These are phyloP conservation scores for Liolophura sinensis DNA, from an alignment of 1,140 invertebrate species.

Conservation along the genomic window DNA sequence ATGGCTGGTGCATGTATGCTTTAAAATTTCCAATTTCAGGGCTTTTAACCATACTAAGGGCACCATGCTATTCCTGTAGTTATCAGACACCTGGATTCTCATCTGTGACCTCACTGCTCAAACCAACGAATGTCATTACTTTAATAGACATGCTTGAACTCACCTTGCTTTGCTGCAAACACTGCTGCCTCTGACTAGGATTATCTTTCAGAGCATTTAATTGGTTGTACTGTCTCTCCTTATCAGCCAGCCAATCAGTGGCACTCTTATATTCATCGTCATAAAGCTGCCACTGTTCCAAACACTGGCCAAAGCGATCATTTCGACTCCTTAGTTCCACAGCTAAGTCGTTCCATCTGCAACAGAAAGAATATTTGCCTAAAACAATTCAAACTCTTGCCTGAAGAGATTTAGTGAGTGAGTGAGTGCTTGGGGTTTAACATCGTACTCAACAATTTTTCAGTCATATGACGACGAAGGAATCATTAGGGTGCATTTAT, in stretches of 20 bases:
- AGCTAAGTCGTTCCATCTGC: slow-evolving; percentile 32
- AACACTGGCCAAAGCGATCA: slow-evolving; percentile 31
- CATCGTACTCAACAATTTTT: no score
- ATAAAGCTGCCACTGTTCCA: slow-evolving; percentile 43
- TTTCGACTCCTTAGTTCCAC: slow-evolving; percentile 27
- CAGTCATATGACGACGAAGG: no score
- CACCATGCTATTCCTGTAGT: no score
- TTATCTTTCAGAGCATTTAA: slow-evolving; percentile 31
- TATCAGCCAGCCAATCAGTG: slow-evolving; percentile 38
- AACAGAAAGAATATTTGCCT: slow-evolving; percentile 1
- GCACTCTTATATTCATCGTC: slow-evolving; percentile 36
- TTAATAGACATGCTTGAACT: not conserved
- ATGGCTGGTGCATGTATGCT: no score
- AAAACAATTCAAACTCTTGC: no score
- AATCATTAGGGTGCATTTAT: no score
- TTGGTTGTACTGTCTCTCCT: slow-evolving; percentile 38
- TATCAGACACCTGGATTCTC: no score
- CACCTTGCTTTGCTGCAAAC: slow-evolving; percentile 42
- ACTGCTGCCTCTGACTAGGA: slow-evolving; percentile 23
- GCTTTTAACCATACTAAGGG: no score
- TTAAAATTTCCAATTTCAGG: no score
- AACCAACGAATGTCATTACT: not conserved
- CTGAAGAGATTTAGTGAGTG: no score
- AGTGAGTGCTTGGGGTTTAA: no score
- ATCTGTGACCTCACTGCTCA: not conserved